Percentiles rank a stretch among this genome's conserved stretches.
phyloP scores from a whole-genome alignment of 2,888 invertebrate genomes.

The Orgyia antiqua region DNA sequence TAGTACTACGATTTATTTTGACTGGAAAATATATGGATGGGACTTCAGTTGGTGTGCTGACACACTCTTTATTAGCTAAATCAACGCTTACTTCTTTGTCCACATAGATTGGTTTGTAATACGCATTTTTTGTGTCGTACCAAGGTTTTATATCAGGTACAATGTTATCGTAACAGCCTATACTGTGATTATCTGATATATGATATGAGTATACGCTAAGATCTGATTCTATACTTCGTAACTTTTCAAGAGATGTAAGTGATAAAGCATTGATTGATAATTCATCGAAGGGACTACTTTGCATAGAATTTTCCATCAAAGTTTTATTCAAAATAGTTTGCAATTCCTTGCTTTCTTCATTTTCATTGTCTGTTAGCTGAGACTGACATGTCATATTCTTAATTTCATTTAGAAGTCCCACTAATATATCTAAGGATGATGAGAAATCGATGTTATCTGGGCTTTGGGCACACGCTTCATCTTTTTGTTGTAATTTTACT shows the following conservation, averaged over 20 bases:
- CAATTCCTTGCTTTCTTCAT: constrained; percentile 23
- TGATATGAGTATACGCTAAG: constrained; percentile 40
- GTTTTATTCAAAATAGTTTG: constrained; percentile 35
- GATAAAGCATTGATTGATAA: constrained; percentile 33
- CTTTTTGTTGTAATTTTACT: not conserved
- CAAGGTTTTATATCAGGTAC: constrained; percentile 6
- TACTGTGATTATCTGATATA: constrained; percentile 28
- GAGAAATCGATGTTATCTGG: constrained; percentile 37
- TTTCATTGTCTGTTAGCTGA: constrained; percentile 26
- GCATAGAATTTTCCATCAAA: constrained; percentile 22
- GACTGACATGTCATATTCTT: constrained; percentile 53
- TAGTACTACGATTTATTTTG: constrained; percentile 29
- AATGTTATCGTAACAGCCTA: not conserved
- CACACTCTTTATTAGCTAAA: constrained; percentile 26
- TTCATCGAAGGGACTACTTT: constrained; percentile 8
- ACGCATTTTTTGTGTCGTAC: constrained; percentile 1
- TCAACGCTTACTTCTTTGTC: constrained; percentile 52
- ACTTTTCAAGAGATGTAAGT: constrained; percentile 39
- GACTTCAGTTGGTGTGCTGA: constrained; percentile 39
- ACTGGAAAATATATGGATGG: constrained; percentile 37
- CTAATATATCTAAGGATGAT: constrained; percentile 58
- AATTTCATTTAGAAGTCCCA: constrained; percentile 62
- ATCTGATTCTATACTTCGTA: constrained; percentile 39
- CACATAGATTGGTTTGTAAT: constrained; percentile 19
- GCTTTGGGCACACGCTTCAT: constrained; percentile 1